Base-by-base conservation (phyloP, 2,113 vertebrate genomes). In the Myrmecophaga tridactyla region DNA sequence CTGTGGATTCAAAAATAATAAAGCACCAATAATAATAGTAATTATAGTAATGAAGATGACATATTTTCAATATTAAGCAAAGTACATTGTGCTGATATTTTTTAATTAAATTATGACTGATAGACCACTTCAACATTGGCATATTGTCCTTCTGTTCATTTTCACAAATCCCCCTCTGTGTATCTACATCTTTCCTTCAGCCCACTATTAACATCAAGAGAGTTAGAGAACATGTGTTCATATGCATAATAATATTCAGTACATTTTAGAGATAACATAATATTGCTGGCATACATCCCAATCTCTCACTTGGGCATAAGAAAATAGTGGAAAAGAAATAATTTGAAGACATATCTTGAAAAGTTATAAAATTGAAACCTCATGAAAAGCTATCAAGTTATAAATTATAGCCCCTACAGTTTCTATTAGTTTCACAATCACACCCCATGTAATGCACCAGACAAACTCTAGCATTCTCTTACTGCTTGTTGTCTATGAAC, bases 311-410 rank as follows among this genome's bases (percentile, higher is more conserved):
- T 78, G 11, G 48, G 31, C 25, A 23, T 65, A 73, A 78, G 63
- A 95, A 83, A 93, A 23, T 14, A 67, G 34, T n/a, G 88, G n/a
- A 89, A 70, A 81, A 72, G 36, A 92, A 31, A 53, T 82, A 31
- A 4, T n/a, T 90, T 67, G 25, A 90, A 85, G 7, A 69, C 17
- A 36, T 53, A 8, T 34, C n/a, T n/a, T n/a, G n/a, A n/a, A n/a
- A n/a, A n/a, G n/a, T n/a, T n/a, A n/a, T n/a, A 46, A 83, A 83
- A 80, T 56, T 60, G 21, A 46, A 86, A 81, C 73, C 34, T 7
- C 63, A 36, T 15, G 4, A 78, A 73, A 92, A 86, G 56, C 34
- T 39, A 53, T 31, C 46, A 70, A 25, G 3, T 67, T 90, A n/a
- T 41, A 29, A 84, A 83, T 81, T 39, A 69, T 4, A 92, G n/a